A percentile compares a stretch with the other conserved stretches of the same genome.
These are phyloP conservation scores for Scortum barcoo DNA, from an alignment of 2,113 vertebrate genomes.

Conservation along the genomic window DNA sequence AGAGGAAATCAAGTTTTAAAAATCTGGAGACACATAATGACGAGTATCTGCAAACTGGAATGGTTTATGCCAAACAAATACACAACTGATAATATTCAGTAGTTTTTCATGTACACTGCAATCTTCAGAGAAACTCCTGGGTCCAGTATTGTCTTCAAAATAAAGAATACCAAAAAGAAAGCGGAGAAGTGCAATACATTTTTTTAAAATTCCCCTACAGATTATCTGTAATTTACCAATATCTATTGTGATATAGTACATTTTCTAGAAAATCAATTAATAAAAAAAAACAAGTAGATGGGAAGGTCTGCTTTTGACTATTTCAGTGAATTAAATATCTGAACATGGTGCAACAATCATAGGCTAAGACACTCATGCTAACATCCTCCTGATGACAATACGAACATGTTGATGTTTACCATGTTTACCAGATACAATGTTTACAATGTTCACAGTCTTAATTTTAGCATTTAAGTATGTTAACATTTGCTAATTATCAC, in stretches of 20 bases:
- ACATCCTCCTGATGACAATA: not conserved
- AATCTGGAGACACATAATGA: constrained; percentile 42
- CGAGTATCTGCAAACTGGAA: constrained; percentile 36
- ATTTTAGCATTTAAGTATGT: no score
- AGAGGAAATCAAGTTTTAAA: constrained; percentile 48
- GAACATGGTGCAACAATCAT: not conserved
- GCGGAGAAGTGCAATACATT: not conserved
- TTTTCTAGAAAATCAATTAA: not conserved
- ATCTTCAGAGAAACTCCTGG: constrained; percentile 18
- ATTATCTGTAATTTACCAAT: not conserved
- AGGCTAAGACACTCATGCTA: not conserved
- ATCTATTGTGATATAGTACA: not conserved
- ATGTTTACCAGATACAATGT: not conserved
- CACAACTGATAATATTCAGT: constrained; percentile 31
- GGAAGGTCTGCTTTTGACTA: not conserved
- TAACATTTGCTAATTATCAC: no score
- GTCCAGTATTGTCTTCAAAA: constrained; percentile 13
- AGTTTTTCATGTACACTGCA: constrained; percentile 5
- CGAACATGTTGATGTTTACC: not conserved
- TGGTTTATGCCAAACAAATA: constrained; percentile 22
- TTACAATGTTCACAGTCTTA: no score
- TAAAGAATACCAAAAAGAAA: not conserved
- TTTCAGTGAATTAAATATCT: not conserved
- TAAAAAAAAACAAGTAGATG: not conserved
- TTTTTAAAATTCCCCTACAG: not conserved